phyloP scores from a whole-genome alignment of 2,888 invertebrate species.

The Heteromurus nitidus region DNA sequence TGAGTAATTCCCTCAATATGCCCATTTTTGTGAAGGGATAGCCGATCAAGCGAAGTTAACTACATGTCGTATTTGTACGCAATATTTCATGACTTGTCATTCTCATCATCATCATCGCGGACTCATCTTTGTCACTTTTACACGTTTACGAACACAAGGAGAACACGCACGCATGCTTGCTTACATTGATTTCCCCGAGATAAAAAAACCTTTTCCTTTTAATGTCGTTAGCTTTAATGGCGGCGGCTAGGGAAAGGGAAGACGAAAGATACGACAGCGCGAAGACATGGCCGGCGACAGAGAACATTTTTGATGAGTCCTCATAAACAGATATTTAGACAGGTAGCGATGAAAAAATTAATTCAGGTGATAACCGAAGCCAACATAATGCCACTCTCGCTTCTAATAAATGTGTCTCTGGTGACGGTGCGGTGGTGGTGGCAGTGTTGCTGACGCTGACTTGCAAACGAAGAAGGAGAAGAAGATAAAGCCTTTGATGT shows the following conservation, averaged over 20 bases:
- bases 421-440: conserved; percentile 37
- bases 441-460: too few species aligned
- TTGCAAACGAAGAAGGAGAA: conserved; percentile 40
- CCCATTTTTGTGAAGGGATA: conserved; percentile 25
- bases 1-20: conserved; percentile 31
- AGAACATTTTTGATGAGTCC: conserved; percentile 21
- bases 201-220: conserved; percentile 29
- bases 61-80: neutral
- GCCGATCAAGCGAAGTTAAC: conserved; percentile 24
- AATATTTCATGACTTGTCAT: conserved; percentile 60
- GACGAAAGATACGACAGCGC: conserved; percentile 27
- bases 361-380: conserved; percentile 72
- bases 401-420: conserved; percentile 46
- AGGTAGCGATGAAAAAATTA: conserved; percentile 72
- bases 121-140: conserved; percentile 52
- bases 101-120: neutral
- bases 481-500: conserved; percentile 72
- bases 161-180: conserved; percentile 39
- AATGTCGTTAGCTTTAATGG: neutral
- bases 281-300: conserved; percentile 59
- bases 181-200: conserved; percentile 25
- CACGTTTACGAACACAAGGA: conserved; percentile 23
- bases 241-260: conserved; percentile 34
- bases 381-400: conserved; percentile 60
- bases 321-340: conserved; percentile 68